Evolutionary conservation across 2,113 vertebrate species (phyloP), one percentile per base, ranked within the genome.

Genomic region (Marmota monax): DNA sequence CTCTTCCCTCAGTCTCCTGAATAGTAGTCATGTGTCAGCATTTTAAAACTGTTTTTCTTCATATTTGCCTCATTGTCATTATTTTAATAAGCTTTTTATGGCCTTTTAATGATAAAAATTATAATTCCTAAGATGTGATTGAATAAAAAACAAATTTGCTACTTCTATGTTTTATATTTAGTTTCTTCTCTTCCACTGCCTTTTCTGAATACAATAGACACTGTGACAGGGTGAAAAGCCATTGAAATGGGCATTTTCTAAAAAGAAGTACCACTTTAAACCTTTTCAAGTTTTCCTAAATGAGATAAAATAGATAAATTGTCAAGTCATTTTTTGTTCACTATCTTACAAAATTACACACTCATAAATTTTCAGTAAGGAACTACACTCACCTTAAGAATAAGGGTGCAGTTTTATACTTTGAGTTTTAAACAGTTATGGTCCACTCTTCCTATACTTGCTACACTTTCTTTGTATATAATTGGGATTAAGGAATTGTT

Each of bases 391-490:
- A 77, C 67, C 32, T 83, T 79, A 92, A 90, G 45, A 96, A 88
- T 92, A 94, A 90, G 48, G 34, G 32, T 80, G 23, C 5, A 37
- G 25, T 89, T 96, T 92, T 96, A 88, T 95, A 63, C 88, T 84
- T 96, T 97, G 93, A 32, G 58, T 95, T 96, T 97, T 96, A 96
- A 96, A 72, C 90, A 96, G 7, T 91, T 88, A 92, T 77, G 51
- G 20, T 56, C 51, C 39, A 83, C 61, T 97, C 42, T 97, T 92
- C 37, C 72, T 72, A 65, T 65, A 85, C 56, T 86, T 78, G 82
- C 74, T 25, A 58, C 51, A 63, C 56, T 85, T 96, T 61, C 95
- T 79, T 93, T 67, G 80, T 27, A 88, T 17, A 42, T 92, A 90
- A 88, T 83, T 86, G 25, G 42, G 11, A 90, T 95, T 94, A 97